Evolutionary conservation across 2,797 vertebrate genomes (phyloP).

Genomic region (Falco biarmicus): DNA sequence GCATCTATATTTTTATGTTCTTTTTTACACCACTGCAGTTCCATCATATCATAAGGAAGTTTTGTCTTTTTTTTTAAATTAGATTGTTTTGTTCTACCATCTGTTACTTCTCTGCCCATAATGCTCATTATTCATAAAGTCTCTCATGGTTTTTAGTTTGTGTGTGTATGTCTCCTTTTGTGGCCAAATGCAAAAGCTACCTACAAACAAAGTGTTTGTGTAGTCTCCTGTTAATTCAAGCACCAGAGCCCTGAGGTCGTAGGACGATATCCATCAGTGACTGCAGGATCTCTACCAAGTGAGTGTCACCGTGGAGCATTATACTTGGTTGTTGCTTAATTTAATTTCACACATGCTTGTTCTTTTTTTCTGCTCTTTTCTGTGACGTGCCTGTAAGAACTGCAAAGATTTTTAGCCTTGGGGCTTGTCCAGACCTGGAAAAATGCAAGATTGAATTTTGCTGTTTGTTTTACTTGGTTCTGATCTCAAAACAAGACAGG

Average conservation of each 20-base stretch:
- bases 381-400: background rate
- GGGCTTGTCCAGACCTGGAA: background rate
- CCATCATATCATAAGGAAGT: background rate
- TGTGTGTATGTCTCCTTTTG: background rate
- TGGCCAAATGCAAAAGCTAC: background rate
- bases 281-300: background rate
- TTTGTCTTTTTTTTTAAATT: background rate
- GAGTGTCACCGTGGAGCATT: background rate
- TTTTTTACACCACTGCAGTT: background rate
- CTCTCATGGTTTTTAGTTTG: background rate
- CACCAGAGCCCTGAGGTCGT: background rate
- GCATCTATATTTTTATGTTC: background rate
- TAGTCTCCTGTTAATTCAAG: background rate
- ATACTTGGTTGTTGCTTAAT: background rate
- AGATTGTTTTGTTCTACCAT: background rate
- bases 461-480: conserved; percentile 16
- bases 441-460: background rate
- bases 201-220: background rate
- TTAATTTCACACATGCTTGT: background rate
- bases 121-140: background rate
- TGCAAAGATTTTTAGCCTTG: background rate
- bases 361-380: background rate
- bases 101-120: background rate
- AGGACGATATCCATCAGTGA: background rate
- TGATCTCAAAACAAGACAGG: background rate